Evolutionary conservation across 2,888 invertebrate genomes (phyloP).

Genomic region (Sympetrum striolatum): DNA sequence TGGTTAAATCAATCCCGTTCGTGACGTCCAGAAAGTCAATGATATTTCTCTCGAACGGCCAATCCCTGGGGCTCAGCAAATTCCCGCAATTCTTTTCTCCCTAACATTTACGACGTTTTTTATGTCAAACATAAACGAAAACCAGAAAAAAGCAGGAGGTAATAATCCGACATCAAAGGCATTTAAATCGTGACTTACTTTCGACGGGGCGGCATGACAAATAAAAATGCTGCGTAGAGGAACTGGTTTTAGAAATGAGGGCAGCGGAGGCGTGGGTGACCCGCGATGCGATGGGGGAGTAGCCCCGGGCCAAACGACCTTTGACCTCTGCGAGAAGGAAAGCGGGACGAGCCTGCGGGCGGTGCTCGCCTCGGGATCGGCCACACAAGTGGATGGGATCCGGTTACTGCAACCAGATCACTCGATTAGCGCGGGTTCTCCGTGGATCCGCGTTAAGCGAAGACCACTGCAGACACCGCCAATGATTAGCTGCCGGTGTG

Average conservation of each 20-base stretch:
- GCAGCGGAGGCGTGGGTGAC: not conserved
- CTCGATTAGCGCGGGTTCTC: no score
- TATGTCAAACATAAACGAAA: no score
- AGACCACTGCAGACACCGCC: no score
- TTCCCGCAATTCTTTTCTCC: no score
- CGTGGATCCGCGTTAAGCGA: no score
- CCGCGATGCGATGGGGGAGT: not conserved
- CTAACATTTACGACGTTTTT: no score
- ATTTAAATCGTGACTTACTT: slow-evolving; percentile 37
- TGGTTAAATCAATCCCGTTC: no score
- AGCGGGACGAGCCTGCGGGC: not conserved
- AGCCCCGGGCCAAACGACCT: not conserved
- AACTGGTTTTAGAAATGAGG: slow-evolving; percentile 10
- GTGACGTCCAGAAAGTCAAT: no score
- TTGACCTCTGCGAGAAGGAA: slow-evolving; percentile 19
- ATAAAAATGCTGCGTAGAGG: not conserved
- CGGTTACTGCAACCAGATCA: no score
- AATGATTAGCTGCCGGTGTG: no score
- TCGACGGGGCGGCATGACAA: slow-evolving; percentile 20
- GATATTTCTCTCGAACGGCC: no score
- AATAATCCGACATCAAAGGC: not conserved
- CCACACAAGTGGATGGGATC: not conserved
- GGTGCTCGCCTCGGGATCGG: not conserved
- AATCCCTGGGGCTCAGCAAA: no score
- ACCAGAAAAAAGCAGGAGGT: not conserved